Evolutionary conservation across 2,888 invertebrate species (phyloP), one percentile per base, ranked within the genome.

Genomic region (Coleophora deauratella): DNA sequence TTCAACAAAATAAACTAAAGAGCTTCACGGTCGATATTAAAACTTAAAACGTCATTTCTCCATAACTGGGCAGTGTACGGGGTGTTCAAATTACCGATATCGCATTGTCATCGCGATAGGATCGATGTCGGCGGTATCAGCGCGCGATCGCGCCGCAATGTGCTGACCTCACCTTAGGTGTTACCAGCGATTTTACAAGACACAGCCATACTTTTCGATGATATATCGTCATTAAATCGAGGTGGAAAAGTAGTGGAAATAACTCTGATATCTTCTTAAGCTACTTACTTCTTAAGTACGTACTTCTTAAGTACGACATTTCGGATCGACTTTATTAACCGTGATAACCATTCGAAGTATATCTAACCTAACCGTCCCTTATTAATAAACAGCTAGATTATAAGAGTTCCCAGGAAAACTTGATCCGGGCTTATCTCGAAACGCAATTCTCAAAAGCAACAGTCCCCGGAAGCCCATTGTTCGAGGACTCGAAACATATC

Each of bases 111-210:
- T 61, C 49, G 58, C 67, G 84, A 81, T 82, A 72, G 52, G 74
- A 81, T 85, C 84, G 78, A 81, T 80, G 70, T 67, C 65, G 72
- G 58, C 66, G 69, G 80, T 82, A 82, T 84, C 84, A 79, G 66
- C 75, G 72, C 72, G 80, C 78, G 81, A 84, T 82, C 84, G 79
- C 71, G 41, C 75, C 73, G 64, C 61, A 64, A 76, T 71, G 62
- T 77, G 84, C 82, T 81, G 78, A 80, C 72, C 63, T 85, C 84
- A 84, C 56, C 66, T 3, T 71, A 72, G 74, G 79, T 80, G 78
- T 79, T 66, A 69, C 61, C 21, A 21, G 21, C 21, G 21, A 21
- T 21, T 21, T 21, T 6, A 21, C 21, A 21, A 6, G 21, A 21
- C 21, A 21, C 21, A 21, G 6, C 21, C 21, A 21, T 21, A 21